Conservation (phyloP, 2,113 vertebrate species). For the Anguilla japonica region DNA sequence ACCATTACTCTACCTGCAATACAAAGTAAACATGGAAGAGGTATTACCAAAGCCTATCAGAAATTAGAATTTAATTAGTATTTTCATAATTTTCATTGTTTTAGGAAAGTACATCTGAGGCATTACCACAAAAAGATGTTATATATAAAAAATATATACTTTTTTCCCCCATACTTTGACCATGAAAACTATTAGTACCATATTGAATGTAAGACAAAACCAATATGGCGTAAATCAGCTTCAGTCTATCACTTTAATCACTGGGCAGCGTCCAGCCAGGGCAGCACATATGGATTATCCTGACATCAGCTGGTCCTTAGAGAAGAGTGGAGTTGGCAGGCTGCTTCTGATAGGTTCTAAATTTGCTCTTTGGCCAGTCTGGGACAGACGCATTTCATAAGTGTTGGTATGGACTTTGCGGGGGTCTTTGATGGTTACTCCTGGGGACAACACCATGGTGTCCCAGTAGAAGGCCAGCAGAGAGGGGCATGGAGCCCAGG, state of each 20-base stretch:
- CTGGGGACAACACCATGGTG: conserved; percentile 47
- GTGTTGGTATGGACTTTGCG: background rate
- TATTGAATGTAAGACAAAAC: background rate
- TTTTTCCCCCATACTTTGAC: background rate
- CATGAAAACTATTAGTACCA: background rate
- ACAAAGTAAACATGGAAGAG: no score
- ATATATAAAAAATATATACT: no score
- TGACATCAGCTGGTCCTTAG: conserved; percentile 24
- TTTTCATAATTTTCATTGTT: background rate
- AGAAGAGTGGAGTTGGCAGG: conserved; percentile 5
- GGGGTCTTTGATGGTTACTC: conserved; percentile 49
- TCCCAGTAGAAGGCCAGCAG: conserved; percentile 39
- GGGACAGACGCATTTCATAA: background rate
- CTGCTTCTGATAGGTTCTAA: conserved; percentile 28
- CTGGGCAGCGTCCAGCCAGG: background rate
- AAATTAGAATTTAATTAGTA: no score
- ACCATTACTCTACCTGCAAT: no score
- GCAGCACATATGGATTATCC: background rate
- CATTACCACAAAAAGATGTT: background rate
- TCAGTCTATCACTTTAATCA: background rate
- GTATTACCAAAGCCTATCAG: no score
- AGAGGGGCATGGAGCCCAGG: conserved; percentile 9
- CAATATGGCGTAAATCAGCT: background rate
- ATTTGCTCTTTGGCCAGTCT: background rate
- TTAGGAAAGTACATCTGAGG: background rate